Percentiles rank a stretch among this genome's conserved stretches.
Conservation (phyloP, 2,797 vertebrate genomes). For the Sciaenops ocellatus region DNA sequence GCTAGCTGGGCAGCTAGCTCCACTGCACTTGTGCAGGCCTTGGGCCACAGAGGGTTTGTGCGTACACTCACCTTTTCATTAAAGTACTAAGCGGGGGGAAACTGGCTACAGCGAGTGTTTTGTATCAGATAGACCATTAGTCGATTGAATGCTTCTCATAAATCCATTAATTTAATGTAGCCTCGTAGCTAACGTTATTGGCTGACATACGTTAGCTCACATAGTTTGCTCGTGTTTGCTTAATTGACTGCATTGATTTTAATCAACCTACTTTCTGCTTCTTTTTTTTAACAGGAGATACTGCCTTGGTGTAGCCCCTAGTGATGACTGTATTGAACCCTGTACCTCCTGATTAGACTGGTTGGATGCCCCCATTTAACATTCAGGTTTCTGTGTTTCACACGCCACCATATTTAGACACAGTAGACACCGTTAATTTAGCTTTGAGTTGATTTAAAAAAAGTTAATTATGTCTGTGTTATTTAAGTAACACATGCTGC, state of each 20-base stretch:
- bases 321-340: slow-evolving; percentile 87
- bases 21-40: slow-evolving; percentile 66
- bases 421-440: slow-evolving; percentile 12
- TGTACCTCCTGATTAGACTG: slow-evolving; percentile 86
- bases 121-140: background rate
- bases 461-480: background rate
- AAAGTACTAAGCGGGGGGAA: slow-evolving; percentile 34
- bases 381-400: slow-evolving; percentile 82
- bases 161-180: slow-evolving; percentile 11
- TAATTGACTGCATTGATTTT: slow-evolving; percentile 75
- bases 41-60: slow-evolving; percentile 58
- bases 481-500: background rate
- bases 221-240: slow-evolving; percentile 68
- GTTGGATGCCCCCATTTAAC: slow-evolving; percentile 87
- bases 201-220: slow-evolving; percentile 48
- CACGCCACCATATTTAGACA: slow-evolving; percentile 52
- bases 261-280: slow-evolving; percentile 72
- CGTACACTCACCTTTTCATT: slow-evolving; percentile 49
- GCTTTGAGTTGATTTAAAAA: background rate
- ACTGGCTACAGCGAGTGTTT: background rate
- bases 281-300: slow-evolving; percentile 68
- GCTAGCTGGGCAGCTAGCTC: slow-evolving; percentile 52
- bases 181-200: slow-evolving; percentile 14
- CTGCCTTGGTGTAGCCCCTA: slow-evolving; percentile 76
- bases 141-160: background rate